phyloP scores from a whole-genome alignment of 2,113 vertebrate genomes.

The Lophius piscatorius region DNA sequence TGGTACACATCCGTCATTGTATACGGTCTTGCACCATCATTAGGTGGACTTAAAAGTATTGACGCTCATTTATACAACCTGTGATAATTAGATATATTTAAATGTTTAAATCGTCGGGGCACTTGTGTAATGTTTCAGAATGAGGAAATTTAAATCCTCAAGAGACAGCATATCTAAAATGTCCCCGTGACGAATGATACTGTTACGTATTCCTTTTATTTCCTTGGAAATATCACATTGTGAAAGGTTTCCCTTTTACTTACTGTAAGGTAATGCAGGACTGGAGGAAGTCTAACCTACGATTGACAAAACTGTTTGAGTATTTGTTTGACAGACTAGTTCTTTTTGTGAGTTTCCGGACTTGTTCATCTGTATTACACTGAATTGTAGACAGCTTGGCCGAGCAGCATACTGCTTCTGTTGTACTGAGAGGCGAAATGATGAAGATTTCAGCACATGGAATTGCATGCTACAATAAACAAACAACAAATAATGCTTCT shows the following conservation, averaged over 20 bases:
- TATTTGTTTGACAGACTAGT: constrained; percentile 62
- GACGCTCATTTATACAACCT: constrained; percentile 93
- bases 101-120: constrained; percentile 78
- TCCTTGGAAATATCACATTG: constrained; percentile 89
- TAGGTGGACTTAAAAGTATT: constrained; percentile 91
- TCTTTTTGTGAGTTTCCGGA: constrained; percentile 76
- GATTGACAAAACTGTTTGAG: constrained; percentile 64
- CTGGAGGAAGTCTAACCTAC: constrained; percentile 75
- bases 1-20: constrained; percentile 98
- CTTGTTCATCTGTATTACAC: constrained; percentile 77
- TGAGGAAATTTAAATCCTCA: constrained; percentile 82
- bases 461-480: constrained; percentile 95
- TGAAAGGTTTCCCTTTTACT: constrained; percentile 90
- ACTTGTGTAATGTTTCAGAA: constrained; percentile 92
- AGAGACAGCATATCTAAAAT: constrained; percentile 85
- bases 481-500: constrained; percentile 68
- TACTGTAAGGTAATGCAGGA: constrained; percentile 80
- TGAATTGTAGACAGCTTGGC: constrained; percentile 80
- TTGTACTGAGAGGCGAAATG: constrained; percentile 82
- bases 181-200: constrained; percentile 90
- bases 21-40: constrained; percentile 97
- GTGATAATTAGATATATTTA: constrained; percentile 87
- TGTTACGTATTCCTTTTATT: constrained; percentile 92
- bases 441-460: constrained; percentile 87
- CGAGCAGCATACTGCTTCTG: constrained; percentile 81